These are phyloP conservation scores for Dichetophora obliterata DNA, from an alignment of 2,888 invertebrate genomes.

Conservation along the genomic window DNA sequence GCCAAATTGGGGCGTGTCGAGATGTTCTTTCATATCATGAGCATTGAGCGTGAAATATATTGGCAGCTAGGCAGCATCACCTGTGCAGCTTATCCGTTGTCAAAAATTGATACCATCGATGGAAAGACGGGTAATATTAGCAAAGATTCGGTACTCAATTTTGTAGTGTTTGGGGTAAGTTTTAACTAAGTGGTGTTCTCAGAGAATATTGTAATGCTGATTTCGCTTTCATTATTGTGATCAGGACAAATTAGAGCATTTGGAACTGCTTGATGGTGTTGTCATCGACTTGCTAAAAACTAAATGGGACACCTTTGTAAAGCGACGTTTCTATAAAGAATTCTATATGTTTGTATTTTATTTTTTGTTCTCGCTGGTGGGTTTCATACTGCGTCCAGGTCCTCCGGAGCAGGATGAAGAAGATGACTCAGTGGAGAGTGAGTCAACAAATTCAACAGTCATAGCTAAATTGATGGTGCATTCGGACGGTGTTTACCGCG, in stretches of 20 bases:
- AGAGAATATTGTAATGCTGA: background rate
- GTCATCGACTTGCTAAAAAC: constrained; percentile 93
- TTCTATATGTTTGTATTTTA: constrained; percentile 92
- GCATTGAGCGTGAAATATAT: constrained; percentile 95
- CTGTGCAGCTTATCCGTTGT: constrained; percentile 96
- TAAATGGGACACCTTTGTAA: constrained; percentile 98
- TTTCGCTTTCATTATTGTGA: background rate
- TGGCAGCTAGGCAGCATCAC: constrained; percentile 96
- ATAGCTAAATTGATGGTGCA: background rate
- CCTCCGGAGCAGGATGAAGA: constrained; percentile 71
- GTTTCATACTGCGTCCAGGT: constrained; percentile 91
- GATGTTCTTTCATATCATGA: constrained; percentile 97
- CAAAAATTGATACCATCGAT: constrained; percentile 95
- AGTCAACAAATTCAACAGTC: background rate
- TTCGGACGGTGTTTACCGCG: background rate
- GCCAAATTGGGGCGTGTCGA: constrained; percentile 94
- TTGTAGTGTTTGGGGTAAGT: constrained; percentile 94
- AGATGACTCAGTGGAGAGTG: constrained; percentile 40
- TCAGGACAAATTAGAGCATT: constrained; percentile 93
- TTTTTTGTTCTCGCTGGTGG: constrained; percentile 88
- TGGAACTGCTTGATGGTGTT: constrained; percentile 94
- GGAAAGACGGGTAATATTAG: constrained; percentile 92
- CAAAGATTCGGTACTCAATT: constrained; percentile 93
- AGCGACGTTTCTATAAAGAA: constrained; percentile 92
- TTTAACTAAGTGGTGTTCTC: background rate